Evolutionary conservation across 2,797 vertebrate genomes (phyloP).

Genomic region (Epinephelus awoara): DNA sequence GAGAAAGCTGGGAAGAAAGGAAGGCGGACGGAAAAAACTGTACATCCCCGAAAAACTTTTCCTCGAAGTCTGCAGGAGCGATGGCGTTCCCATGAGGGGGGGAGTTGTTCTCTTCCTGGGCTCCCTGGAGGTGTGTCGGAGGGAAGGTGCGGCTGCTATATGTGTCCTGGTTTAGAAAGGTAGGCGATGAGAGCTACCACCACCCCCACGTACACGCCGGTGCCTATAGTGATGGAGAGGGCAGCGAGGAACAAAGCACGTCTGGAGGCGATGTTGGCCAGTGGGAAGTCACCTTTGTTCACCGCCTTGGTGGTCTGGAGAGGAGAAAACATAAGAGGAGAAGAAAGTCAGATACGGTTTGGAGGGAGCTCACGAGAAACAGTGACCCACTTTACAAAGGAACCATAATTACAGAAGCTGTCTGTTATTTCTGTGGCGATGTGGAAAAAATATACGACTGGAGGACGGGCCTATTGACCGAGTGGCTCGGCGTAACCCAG

Average conservation of each 20-base stretch:
- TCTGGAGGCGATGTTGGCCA: constrained; percentile 94
- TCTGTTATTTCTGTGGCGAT: constrained; percentile 46
- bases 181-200: constrained; percentile 97
- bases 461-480: constrained; percentile 18
- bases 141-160: constrained; percentile 83
- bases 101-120: constrained; percentile 48
- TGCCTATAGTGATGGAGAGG: constrained; percentile 96
- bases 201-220: constrained; percentile 95
- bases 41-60: constrained; percentile 70
- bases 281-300: constrained; percentile 96
- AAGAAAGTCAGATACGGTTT: constrained; percentile 48
- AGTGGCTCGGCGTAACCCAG: constrained; percentile 18
- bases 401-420: constrained; percentile 57
- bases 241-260: constrained; percentile 95
- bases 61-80: constrained; percentile 59
- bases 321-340: constrained; percentile 33
- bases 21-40: constrained; percentile 58
- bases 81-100: constrained; percentile 53
- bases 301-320: constrained; percentile 96
- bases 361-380: constrained; percentile 27
- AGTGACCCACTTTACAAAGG: constrained; percentile 53
- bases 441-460: constrained; percentile 19
- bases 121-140: constrained; percentile 45
- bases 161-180: constrained; percentile 94
- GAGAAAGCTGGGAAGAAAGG: constrained; percentile 57